Evolutionary conservation across 1,140 invertebrate species (phyloP).

Genomic region (Cheumatopsyche charites): DNA sequence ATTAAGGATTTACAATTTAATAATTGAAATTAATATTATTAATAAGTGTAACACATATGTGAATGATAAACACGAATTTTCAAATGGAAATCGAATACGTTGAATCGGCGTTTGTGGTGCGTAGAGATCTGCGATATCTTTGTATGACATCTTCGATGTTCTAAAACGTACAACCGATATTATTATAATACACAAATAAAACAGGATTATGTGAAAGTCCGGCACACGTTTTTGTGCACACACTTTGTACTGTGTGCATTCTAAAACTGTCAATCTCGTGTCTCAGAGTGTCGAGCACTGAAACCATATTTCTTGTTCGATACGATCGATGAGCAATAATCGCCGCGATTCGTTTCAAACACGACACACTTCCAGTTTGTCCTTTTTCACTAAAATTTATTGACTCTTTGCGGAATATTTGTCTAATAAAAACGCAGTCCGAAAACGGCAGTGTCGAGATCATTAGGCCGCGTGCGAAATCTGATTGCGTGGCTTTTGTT

Average conservation of each 20-base stretch:
- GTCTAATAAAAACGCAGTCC: no score
- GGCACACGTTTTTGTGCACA: not conserved
- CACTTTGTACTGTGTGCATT: slow-evolving; percentile 5
- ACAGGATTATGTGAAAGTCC: slow-evolving; percentile 14
- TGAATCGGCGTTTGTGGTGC: not conserved
- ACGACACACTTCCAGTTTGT: slow-evolving; percentile 2
- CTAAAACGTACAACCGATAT: slow-evolving; percentile 7
- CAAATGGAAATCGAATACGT: not conserved
- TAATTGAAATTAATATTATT: not conserved
- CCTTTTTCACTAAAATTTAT: not conserved
- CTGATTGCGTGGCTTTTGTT: no score
- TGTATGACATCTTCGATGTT: slow-evolving; percentile 13
- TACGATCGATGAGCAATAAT: slow-evolving; percentile 9
- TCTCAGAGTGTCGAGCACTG: slow-evolving; percentile 6
- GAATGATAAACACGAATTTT: no score
- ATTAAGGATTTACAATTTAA: not conserved
- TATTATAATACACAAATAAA: slow-evolving; percentile 7
- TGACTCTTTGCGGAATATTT: no score
- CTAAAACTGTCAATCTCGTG: slow-evolving; percentile 23
- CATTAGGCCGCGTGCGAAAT: no score
- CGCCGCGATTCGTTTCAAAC: not conserved
- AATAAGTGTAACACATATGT: not conserved
- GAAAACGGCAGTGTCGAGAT: no score
- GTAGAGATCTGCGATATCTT: not conserved
- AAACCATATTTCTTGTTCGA: slow-evolving; percentile 17